Evolutionary conservation across 2,797 vertebrate species (phyloP).

Genomic region (Tenualosa ilisha): DNA sequence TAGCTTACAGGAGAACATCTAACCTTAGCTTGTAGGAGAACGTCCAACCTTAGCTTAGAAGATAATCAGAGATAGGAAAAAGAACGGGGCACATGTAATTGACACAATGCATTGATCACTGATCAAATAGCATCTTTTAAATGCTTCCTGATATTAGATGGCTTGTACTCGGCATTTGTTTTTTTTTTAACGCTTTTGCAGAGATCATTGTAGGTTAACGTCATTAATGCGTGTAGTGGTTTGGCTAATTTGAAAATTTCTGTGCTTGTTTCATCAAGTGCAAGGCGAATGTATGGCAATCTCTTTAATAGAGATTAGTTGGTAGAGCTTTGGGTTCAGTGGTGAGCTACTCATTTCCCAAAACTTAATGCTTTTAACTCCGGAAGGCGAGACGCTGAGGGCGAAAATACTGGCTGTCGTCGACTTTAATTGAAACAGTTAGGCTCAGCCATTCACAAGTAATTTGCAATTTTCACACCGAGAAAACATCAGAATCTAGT

Average conservation of each 20-base stretch:
- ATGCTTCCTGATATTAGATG: not conserved
- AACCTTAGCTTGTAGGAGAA: too few relatives aligned
- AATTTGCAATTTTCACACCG: constrained; percentile 51
- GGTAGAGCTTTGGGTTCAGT: constrained; percentile 53
- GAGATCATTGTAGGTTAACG: constrained; percentile 46
- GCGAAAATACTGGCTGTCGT: constrained; percentile 55
- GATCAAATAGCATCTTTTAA: not conserved
- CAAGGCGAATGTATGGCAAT: constrained; percentile 49
- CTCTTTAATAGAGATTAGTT: constrained; percentile 56
- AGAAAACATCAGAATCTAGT: constrained; percentile 44
- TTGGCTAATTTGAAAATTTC: constrained; percentile 52
- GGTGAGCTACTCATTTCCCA: constrained; percentile 61
- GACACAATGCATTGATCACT: not conserved
- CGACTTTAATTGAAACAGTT: constrained; percentile 62
- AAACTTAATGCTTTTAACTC: constrained; percentile 62
- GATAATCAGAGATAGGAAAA: not conserved
- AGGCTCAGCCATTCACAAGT: constrained; percentile 40
- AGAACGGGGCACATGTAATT: not conserved
- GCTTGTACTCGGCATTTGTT: not conserved
- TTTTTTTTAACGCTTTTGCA: not conserved
- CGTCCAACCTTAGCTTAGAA: too few relatives aligned
- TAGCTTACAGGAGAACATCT: too few relatives aligned
- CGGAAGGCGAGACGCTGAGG: constrained; percentile 52
- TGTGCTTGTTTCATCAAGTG: constrained; percentile 58
- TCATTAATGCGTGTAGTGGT: constrained; percentile 1